phyloP scores from a whole-genome alignment of 2,797 vertebrate species.

The Tachyglossus aculeatus region DNA sequence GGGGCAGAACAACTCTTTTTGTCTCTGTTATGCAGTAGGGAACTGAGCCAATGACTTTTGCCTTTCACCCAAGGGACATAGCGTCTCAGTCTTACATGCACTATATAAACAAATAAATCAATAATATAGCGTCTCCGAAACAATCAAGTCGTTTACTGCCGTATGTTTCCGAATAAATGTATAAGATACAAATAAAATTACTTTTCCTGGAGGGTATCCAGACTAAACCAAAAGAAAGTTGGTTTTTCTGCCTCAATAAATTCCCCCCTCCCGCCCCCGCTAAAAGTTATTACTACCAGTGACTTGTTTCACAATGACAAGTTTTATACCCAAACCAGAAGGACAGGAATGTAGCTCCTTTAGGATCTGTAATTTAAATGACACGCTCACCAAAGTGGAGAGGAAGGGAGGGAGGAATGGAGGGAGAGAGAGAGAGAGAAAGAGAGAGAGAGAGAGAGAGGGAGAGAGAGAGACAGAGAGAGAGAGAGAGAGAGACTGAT shows the following conservation, averaged over 20 bases:
- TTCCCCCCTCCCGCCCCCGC: rapidly evolving
- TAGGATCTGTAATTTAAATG: constrained; percentile 22
- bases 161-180: constrained; percentile 28
- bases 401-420: rapidly evolving
- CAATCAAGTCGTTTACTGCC: neutral
- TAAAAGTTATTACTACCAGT: neutral
- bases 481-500: neutral
- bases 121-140: neutral
- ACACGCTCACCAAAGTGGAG: too few relatives aligned
- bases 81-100: neutral
- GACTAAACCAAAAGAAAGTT: constrained; percentile 5
- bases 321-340: constrained; percentile 32
- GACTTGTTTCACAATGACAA: constrained; percentile 50
- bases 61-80: neutral
- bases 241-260: neutral
- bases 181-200: constrained; percentile 31
- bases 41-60: neutral
- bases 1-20: neutral
- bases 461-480: neutral
- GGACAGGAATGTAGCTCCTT: constrained; percentile 15
- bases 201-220: constrained; percentile 49
- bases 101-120: neutral
- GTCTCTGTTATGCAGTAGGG: neutral
- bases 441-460: neutral
- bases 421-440: too few relatives aligned